A percentile compares a stretch with the other conserved stretches of the same genome.
Evolutionary conservation across 2,888 invertebrate species (phyloP).

Genomic region (Nemoura dubitans): DNA sequence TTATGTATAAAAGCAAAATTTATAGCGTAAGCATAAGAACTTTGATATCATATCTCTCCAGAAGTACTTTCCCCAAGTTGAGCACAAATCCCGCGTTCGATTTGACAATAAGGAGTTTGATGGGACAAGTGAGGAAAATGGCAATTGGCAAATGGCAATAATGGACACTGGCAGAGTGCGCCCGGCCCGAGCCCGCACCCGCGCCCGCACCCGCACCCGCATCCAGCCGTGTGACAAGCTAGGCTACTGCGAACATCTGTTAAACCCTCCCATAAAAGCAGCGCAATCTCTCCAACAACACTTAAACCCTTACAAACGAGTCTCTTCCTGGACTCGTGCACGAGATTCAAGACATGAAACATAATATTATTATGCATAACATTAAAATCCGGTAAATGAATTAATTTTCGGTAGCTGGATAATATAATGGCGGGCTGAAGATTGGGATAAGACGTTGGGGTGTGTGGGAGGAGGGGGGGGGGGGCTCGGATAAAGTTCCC

Average conservation of each 20-base stretch:
- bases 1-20: not conserved
- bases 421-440: slow-evolving; percentile 47
- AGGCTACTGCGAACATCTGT: slow-evolving; percentile 50
- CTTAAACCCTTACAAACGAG: slow-evolving; percentile 51
- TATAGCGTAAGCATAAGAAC: not conserved
- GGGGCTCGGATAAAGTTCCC: too few species aligned
- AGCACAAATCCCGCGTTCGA: not conserved
- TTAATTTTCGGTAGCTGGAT: slow-evolving; percentile 50
- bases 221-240: not conserved
- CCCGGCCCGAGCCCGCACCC: too few species aligned
- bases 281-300: slow-evolving; percentile 52
- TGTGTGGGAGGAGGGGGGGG: not conserved
- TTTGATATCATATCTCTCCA: not conserved
- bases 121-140: slow-evolving; percentile 26
- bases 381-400: slow-evolving; percentile 48
- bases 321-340: slow-evolving; percentile 47
- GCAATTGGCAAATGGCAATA: slow-evolving; percentile 42
- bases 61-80: not conserved
- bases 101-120: not conserved
- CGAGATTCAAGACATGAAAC: slow-evolving; percentile 48
- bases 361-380: slow-evolving; percentile 42
- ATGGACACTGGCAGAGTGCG: slow-evolving; percentile 46
- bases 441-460: slow-evolving; percentile 44
- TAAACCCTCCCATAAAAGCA: slow-evolving; percentile 50
- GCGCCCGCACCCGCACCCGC: too few species aligned